phyloP scores from a whole-genome alignment of 2,888 invertebrate genomes.

The Pseudoips prasinana region DNA sequence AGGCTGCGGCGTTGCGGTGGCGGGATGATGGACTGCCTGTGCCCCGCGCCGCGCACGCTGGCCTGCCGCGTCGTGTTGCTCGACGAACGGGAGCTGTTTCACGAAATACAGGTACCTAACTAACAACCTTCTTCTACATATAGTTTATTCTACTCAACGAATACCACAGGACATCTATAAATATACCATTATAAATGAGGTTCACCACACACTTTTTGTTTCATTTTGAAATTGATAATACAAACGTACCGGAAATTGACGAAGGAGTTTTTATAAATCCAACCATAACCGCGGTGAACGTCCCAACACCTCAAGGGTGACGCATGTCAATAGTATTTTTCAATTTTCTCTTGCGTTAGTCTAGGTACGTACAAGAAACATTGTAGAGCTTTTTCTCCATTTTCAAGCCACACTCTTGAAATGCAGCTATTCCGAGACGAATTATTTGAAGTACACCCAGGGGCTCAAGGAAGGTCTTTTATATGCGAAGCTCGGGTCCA shows the following conservation, averaged over 20 bases:
- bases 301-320: constrained; percentile 34
- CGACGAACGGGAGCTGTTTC: constrained; percentile 94
- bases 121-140: not conserved
- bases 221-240: constrained; percentile 19
- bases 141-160: no score
- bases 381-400: constrained; percentile 56
- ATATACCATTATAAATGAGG: constrained; percentile 1
- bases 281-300: constrained; percentile 35
- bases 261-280: constrained; percentile 46
- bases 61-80: constrained; percentile 93
- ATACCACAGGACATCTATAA: no score
- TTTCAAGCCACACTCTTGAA: constrained; percentile 60
- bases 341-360: constrained; percentile 66
- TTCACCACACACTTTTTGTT: constrained; percentile 15
- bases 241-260: constrained; percentile 21
- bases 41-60: constrained; percentile 83
- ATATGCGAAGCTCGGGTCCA: constrained; percentile 73
- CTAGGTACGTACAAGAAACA: constrained; percentile 51
- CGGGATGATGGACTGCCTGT: constrained; percentile 79
- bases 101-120: constrained; percentile 89
- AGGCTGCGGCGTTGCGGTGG: constrained; percentile 45
- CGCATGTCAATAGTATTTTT: constrained; percentile 63
- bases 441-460: constrained; percentile 74
- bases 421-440: constrained; percentile 70
- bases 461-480: constrained; percentile 72